Evolutionary conservation across 2,797 vertebrate genomes (phyloP).

Genomic region (Vipera ursinii): DNA sequence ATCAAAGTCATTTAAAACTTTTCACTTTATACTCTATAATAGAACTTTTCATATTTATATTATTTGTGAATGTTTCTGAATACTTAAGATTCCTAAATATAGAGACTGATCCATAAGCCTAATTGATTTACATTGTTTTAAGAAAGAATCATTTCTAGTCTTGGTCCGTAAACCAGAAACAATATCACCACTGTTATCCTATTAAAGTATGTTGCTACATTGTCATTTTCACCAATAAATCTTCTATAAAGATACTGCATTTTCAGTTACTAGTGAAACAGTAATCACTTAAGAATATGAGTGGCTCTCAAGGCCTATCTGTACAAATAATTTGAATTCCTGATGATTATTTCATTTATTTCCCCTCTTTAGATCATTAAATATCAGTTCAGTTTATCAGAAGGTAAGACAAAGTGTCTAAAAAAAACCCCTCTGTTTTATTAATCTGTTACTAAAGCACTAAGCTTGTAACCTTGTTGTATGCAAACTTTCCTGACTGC

Average conservation of each 20-base stretch:
- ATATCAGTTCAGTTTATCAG: conserved; percentile 97
- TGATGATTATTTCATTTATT: conserved; percentile 81
- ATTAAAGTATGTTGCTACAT: conserved; percentile 42
- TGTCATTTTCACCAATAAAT: conserved; percentile 31
- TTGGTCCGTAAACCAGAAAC: conserved; percentile 39
- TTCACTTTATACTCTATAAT: conserved; percentile 15
- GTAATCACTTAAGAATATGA: conserved; percentile 58
- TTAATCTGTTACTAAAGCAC: conserved; percentile 73
- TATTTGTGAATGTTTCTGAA: conserved; percentile 18
- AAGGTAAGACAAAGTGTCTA: conserved; percentile 92
- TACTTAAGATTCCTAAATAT: conserved; percentile 26
- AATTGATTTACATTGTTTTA: conserved; percentile 17
- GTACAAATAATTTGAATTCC: conserved; percentile 75
- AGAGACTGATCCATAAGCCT: conserved; percentile 34
- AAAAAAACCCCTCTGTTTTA: conserved; percentile 74
- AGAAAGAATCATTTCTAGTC: conserved; percentile 23
- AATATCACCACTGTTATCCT: conserved; percentile 19
- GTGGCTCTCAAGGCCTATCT: conserved; percentile 77
- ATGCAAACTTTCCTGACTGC: conserved; percentile 72
- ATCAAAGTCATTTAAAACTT: conserved; percentile 15
- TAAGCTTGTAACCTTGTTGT: conserved; percentile 75
- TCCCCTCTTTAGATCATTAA: conserved; percentile 97
- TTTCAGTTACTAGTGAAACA: conserved; percentile 74
- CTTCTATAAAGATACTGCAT: conserved; percentile 74
- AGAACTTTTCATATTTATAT: conserved; percentile 4